A percentile compares a stretch with the other conserved stretches of the same genome.
These are phyloP conservation scores for Leptarthrus brevirostris DNA, from an alignment of 2,888 invertebrate species.

Conservation along the genomic window DNA sequence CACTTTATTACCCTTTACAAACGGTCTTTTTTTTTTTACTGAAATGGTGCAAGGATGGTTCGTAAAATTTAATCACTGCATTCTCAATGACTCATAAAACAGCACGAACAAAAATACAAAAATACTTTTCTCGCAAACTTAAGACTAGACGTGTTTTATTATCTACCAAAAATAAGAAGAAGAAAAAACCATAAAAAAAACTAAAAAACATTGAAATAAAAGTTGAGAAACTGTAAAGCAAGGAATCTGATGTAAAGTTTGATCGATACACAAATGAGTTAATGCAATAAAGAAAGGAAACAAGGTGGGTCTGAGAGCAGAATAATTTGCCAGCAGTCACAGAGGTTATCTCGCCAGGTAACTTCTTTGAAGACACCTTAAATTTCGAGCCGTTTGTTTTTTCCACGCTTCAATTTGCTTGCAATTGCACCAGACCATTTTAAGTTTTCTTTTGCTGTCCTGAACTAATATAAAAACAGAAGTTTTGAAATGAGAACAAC, in stretches of 20 bases:
- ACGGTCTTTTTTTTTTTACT: too few relatives aligned
- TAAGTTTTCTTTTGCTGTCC: not conserved
- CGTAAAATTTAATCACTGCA: too few relatives aligned
- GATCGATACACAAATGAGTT: too few relatives aligned
- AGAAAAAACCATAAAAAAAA: not conserved
- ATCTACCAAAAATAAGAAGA: not conserved
- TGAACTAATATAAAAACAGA: not conserved
- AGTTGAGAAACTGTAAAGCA: too few relatives aligned
- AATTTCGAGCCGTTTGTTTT: not conserved
- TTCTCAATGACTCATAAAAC: too few relatives aligned
- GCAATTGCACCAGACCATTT: not conserved
- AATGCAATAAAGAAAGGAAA: not conserved
- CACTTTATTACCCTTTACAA: too few relatives aligned
- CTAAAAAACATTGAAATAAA: not conserved
- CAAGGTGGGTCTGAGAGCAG: not conserved
- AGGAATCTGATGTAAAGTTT: constrained; percentile 21
- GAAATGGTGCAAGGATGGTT: too few relatives aligned
- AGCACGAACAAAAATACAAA: too few relatives aligned
- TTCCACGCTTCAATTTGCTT: not conserved
- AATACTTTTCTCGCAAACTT: too few relatives aligned
- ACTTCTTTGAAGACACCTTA: not conserved
- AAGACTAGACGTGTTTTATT: too few relatives aligned
- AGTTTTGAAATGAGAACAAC: constrained; percentile 5
- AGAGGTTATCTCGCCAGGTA: not conserved
- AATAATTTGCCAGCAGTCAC: not conserved